Conservation (phyloP, 1,140 invertebrate species). For the Lepidurus couesii region DNA sequence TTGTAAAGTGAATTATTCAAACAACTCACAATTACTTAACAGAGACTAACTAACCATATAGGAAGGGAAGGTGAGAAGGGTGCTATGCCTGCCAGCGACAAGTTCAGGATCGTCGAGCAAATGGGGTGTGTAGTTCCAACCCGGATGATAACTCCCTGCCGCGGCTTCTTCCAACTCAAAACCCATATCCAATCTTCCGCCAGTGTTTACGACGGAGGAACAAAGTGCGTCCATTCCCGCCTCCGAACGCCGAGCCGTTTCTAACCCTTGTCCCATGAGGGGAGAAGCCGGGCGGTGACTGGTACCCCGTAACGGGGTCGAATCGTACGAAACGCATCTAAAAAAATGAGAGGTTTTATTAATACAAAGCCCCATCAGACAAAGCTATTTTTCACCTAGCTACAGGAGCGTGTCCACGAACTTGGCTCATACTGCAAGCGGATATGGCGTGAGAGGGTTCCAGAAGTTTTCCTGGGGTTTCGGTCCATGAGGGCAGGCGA, state of each 20-base stretch:
- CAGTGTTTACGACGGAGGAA: conserved; percentile 56
- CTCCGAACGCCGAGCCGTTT: conserved; percentile 35
- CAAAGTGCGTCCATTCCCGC: conserved; percentile 52
- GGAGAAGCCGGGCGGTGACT: conserved; percentile 40
- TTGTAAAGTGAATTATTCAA: neutral
- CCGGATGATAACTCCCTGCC: conserved; percentile 40
- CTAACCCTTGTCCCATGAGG: neutral
- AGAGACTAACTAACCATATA: conserved; percentile 62
- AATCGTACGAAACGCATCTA: conserved; percentile 7
- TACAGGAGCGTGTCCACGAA: conserved; percentile 42
- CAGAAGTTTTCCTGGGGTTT: neutral
- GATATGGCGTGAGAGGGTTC: conserved; percentile 1
- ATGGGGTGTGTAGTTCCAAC: conserved; percentile 69
- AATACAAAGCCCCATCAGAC: neutral
- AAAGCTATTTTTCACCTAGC: conserved; percentile 38
- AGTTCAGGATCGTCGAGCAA: conserved; percentile 90
- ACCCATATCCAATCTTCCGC: conserved; percentile 1
- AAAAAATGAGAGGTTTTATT: neutral
- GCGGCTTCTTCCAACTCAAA: conserved; percentile 28
- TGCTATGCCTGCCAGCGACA: conserved; percentile 89
- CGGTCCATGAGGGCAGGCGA: neutral
- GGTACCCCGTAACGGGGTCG: neutral
- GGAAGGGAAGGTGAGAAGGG: conserved; percentile 86
- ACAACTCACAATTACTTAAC: neutral
- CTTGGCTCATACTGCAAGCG: neutral